Evolutionary conservation across 2,888 invertebrate species (phyloP).

Genomic region (Coelinius sp.): DNA sequence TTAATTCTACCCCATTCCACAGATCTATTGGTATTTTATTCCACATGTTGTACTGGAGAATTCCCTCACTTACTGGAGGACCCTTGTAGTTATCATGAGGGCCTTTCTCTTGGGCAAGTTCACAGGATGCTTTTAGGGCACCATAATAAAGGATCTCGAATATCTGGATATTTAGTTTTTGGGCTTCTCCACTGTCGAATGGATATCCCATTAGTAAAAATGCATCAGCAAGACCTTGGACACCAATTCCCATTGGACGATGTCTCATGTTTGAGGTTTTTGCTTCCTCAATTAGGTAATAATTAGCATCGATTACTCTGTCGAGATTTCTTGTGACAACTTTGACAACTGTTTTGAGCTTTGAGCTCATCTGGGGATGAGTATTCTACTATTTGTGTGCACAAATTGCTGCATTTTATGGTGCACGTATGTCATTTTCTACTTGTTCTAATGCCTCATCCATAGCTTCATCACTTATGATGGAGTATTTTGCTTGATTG

Average conservation of each 20-base stretch:
- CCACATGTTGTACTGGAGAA: slow-evolving; percentile 99
- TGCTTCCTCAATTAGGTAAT: slow-evolving; percentile 94
- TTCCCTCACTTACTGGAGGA: slow-evolving; percentile 93
- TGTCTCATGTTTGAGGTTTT: slow-evolving; percentile 88
- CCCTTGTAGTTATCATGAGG: slow-evolving; percentile 93
- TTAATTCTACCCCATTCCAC: slow-evolving; percentile 91
- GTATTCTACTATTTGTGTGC: slow-evolving; percentile 98
- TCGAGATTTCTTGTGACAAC: slow-evolving; percentile 92
- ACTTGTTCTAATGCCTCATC: too few species aligned
- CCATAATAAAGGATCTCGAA: slow-evolving; percentile 99
- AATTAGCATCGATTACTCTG: slow-evolving; percentile 97
- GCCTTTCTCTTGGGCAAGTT: slow-evolving; percentile 88
- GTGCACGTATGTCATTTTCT: too few species aligned
- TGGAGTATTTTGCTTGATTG: too few species aligned
- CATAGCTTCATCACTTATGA: too few species aligned
- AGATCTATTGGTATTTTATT: slow-evolving; percentile 85
- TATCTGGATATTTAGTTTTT: slow-evolving; percentile 91
- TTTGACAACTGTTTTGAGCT: slow-evolving; percentile 90
- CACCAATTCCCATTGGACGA: slow-evolving; percentile 92
- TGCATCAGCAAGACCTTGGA: slow-evolving; percentile 97
- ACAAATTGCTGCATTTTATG: slow-evolving; percentile 97
- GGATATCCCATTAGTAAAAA: slow-evolving; percentile 94
- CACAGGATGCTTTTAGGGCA: slow-evolving; percentile 96
- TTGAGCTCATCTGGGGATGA: slow-evolving; percentile 88
- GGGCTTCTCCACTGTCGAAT: slow-evolving; percentile 91